Percentiles rank a stretch among this genome's conserved stretches.
phyloP scores from a whole-genome alignment of 2,888 invertebrate species.

The Zaprionus lineosus region DNA sequence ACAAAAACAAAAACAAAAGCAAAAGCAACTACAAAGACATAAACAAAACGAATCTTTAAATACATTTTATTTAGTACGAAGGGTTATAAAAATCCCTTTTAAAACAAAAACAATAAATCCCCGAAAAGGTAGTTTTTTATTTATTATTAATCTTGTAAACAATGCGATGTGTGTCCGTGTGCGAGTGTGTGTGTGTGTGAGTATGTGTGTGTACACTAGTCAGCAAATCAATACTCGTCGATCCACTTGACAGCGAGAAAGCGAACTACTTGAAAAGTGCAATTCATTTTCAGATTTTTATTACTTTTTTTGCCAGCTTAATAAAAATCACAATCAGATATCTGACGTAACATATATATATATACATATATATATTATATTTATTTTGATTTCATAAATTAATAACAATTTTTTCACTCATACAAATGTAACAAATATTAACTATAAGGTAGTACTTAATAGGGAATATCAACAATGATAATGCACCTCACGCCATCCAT shows the following conservation, averaged over 20 bases:
- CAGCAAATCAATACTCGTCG: conserved; percentile 36
- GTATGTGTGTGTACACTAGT: conserved; percentile 36
- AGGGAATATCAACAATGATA: conserved; percentile 63
- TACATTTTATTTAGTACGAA: conserved; percentile 21
- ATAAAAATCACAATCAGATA: conserved; percentile 46
- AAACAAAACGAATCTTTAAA: conserved; percentile 15
- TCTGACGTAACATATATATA: conserved; percentile 50
- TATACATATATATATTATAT: conserved; percentile 59
- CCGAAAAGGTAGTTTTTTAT: no score
- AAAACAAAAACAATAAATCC: conserved; percentile 20
- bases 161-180: no score
- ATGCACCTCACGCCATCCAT: background rate
- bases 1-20: no score
- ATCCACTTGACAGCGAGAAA: conserved; percentile 32
- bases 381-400: conserved; percentile 51
- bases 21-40: no score
- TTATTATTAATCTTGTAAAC: no score
- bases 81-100: conserved; percentile 40
- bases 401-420: conserved; percentile 60
- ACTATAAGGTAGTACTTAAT: conserved; percentile 10
- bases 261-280: conserved; percentile 25
- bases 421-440: conserved; percentile 15
- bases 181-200: no score
- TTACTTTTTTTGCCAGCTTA: conserved; percentile 20
- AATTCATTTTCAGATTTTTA: background rate